Percentiles rank a stretch among this genome's conserved stretches.
Conservation (phyloP, 2,797 vertebrate genomes). For the Pipistrellus pygmaeus region DNA sequence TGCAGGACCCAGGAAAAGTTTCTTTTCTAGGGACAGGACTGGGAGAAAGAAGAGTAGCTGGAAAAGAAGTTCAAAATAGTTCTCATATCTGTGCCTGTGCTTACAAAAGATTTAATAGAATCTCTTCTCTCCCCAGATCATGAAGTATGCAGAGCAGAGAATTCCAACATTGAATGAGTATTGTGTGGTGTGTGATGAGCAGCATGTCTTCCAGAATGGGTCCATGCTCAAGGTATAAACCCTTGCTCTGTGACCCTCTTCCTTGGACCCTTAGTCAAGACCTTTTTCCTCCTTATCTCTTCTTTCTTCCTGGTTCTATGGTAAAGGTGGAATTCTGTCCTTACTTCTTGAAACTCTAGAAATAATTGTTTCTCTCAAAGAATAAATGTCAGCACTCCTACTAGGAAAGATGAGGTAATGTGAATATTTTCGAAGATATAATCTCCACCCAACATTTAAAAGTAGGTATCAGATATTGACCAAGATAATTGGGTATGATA, state of each 20-base stretch:
- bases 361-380: conserved; percentile 56
- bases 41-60: background rate
- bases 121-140: conserved; percentile 90
- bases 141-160: conserved; percentile 99
- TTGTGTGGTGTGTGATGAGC: conserved; percentile 99
- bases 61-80: conserved; percentile 44
- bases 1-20: background rate
- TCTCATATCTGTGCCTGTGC: background rate
- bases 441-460: conserved; percentile 42
- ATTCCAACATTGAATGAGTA: conserved; percentile 98
- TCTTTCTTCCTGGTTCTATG: background rate
- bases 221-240: conserved; percentile 97
- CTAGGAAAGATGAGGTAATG: background rate
- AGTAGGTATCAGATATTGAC: background rate
- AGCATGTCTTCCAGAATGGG: conserved; percentile 99
- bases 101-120: background rate
- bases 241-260: fast-evolving
- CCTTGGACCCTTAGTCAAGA: background rate
- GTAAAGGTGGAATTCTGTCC: conserved; percentile 28
- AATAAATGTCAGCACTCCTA: background rate
- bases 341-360: background rate
- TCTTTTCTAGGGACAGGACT: background rate
- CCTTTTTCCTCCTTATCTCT: background rate
- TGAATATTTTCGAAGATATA: conserved; percentile 3
- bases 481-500: background rate